Evolutionary conservation across 1,140 invertebrate species (phyloP).

Genomic region (Euschistus heros): DNA sequence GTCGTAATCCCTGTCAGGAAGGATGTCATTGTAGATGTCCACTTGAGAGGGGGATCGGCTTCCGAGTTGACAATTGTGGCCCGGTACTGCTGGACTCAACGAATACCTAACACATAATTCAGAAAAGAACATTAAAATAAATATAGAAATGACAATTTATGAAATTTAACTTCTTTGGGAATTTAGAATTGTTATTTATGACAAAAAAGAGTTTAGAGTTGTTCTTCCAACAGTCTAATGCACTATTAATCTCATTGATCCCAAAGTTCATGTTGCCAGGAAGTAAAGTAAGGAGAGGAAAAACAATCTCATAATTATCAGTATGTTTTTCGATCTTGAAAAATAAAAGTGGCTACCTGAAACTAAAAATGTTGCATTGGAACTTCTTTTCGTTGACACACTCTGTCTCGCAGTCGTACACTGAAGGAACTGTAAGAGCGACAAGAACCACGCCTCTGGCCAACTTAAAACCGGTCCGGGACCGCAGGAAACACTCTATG

Average conservation of each 20-base stretch:
- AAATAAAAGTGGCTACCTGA: conserved; percentile 41
- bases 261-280: no score
- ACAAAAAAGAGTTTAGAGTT: no score
- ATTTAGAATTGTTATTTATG: no score
- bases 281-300: no score
- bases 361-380: conserved; percentile 61
- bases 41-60: conserved; percentile 51
- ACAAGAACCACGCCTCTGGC: conserved; percentile 50
- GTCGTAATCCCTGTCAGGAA: conserved; percentile 64
- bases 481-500: conserved; percentile 59
- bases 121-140: background rate
- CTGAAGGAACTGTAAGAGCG: conserved; percentile 48
- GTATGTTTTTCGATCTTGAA: background rate
- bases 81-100: conserved; percentile 29
- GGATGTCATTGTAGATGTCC: conserved; percentile 58
- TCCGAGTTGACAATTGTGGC: conserved; percentile 66
- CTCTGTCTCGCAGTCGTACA: conserved; percentile 60
- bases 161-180: no score
- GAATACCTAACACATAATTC: conserved; percentile 35
- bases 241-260: no score
- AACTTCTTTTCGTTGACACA: conserved; percentile 60
- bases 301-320: no score
- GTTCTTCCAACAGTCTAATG: no score
- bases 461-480: conserved; percentile 58
- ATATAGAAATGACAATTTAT: no score